Percentiles rank a stretch among this genome's conserved stretches.
phyloP scores from a whole-genome alignment of 2,888 invertebrate genomes.

The Agrilus mali region DNA sequence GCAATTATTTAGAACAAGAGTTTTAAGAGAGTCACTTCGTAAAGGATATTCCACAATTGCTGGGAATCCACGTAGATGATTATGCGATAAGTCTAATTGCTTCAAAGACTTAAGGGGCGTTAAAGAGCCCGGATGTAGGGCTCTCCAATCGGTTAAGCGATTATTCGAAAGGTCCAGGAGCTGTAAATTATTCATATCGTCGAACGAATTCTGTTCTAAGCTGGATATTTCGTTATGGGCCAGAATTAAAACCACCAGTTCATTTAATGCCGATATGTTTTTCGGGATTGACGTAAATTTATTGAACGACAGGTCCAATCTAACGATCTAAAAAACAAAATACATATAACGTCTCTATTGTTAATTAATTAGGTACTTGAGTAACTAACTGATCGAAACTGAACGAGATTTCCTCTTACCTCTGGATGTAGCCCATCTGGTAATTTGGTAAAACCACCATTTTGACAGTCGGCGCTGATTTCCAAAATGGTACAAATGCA shows the following conservation, averaged over 20 bases:
- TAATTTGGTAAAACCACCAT: constrained; percentile 26
- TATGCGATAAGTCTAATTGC: constrained; percentile 50
- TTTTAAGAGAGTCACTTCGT: constrained; percentile 43
- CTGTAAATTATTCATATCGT: constrained; percentile 43
- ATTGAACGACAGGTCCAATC: constrained; percentile 52
- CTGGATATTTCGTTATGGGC: constrained; percentile 29
- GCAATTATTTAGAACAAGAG: constrained; percentile 48
- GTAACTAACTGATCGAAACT: too few species aligned
- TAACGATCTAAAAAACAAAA: constrained; percentile 42
- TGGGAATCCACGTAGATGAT: constrained; percentile 36
- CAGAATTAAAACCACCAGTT: constrained; percentile 41
- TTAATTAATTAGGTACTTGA: too few species aligned
- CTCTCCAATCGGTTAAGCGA: constrained; percentile 43
- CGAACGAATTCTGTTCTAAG: constrained; percentile 28
- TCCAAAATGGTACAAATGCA: constrained; percentile 10
- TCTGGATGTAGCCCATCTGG: constrained; percentile 31
- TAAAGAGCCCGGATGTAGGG: constrained; percentile 41
- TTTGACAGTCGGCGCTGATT: constrained; percentile 10
- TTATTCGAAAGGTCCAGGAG: constrained; percentile 51
- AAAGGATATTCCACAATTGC: constrained; percentile 35
- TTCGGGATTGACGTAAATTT: constrained; percentile 42
- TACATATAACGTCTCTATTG: too few species aligned
- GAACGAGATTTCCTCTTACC: constrained; percentile 25
- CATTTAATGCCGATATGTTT: constrained; percentile 36
- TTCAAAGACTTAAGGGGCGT: constrained; percentile 39